Conservation (phyloP, 2,113 vertebrate species). For the Larimichthys polyactis region DNA sequence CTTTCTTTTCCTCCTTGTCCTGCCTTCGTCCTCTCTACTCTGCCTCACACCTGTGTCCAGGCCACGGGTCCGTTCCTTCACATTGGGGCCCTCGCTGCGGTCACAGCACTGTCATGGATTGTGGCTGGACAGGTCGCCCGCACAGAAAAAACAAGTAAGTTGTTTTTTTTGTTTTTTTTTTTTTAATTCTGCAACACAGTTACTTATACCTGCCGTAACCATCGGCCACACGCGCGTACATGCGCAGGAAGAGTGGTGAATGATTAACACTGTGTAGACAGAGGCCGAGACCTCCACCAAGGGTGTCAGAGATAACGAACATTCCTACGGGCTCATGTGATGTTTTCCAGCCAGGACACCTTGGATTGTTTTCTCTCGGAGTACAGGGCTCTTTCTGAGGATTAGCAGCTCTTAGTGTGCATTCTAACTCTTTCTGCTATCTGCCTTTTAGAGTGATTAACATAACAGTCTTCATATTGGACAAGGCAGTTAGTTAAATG, state of each 20-base stretch:
- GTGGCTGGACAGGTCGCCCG: conserved; percentile 93
- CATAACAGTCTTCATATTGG: neutral
- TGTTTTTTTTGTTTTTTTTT: no score
- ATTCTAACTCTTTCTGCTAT: no score
- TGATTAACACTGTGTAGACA: conserved; percentile 71
- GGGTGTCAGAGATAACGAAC: conserved; percentile 63
- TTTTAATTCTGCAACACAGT: neutral
- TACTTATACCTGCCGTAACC: neutral
- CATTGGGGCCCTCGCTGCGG: conserved; percentile 89
- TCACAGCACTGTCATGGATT: conserved; percentile 93
- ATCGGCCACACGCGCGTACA: neutral
- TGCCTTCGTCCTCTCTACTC: neutral
- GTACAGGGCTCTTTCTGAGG: conserved; percentile 8
- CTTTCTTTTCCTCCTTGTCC: neutral
- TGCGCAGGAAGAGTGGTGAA: conserved; percentile 47
- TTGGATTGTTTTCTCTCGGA: conserved; percentile 39
- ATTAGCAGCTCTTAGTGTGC: conserved; percentile 5
- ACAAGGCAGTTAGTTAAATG: conserved; percentile 1
- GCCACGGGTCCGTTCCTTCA: conserved; percentile 97
- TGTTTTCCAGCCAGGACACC: conserved; percentile 47
- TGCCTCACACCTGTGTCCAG: conserved; percentile 73
- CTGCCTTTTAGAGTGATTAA: neutral
- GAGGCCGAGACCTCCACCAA: conserved; percentile 59
- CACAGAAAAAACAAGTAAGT: conserved; percentile 91
- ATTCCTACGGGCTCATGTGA: conserved; percentile 71